Evolutionary conservation across 2,113 vertebrate species (phyloP), one percentile per base, ranked within the genome.

Genomic region (Vicugna pacos): DNA sequence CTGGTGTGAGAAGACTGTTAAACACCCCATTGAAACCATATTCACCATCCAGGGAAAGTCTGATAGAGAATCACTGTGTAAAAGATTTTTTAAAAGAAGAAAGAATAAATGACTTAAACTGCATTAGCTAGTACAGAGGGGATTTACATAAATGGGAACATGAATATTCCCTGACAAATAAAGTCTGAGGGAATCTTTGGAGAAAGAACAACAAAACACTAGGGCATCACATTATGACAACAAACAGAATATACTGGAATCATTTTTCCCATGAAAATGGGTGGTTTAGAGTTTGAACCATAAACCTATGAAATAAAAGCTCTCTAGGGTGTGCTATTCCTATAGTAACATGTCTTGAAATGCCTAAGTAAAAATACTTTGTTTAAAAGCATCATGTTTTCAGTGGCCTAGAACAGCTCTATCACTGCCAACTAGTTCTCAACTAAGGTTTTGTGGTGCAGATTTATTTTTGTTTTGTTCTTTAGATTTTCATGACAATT

Each of bases 61-160:
- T 92, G 70, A 28, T 16, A 94, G 95, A 94, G 81, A 88, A 75
- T 69, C 46, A 65, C 8, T 97, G 73, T 80, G 42, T 32, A 81
- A 89, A 94, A 76, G 0, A 69, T 7, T 79, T 89, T 96, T 94
- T 52, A 28, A 56, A 83, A 95, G 32, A 77, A 70, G 87, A 84
- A 82, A 58, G 20, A 80, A 86, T 70, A 76, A 65, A 54, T 75
- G 24, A 8, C 58, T 92, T 90, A 54, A 70, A 72, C 50, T 7
- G 30, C 76, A 81, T 79, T 86, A 94, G 73, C 64, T 76, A 93
- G 94, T 83, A n/a, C n/a, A 48, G 10, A 84, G 64, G 20, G 54
- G 85, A 96, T 92, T 93, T 96, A 89, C 42, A 56, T 93, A 93
- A 96, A 89, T 80, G 64, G 12, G 14, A 81, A 94, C 83, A 75